A percentile compares a stretch with the other conserved stretches of the same genome.
Evolutionary conservation across 2,888 invertebrate genomes (phyloP).

Genomic region (Leucoma salicis): DNA sequence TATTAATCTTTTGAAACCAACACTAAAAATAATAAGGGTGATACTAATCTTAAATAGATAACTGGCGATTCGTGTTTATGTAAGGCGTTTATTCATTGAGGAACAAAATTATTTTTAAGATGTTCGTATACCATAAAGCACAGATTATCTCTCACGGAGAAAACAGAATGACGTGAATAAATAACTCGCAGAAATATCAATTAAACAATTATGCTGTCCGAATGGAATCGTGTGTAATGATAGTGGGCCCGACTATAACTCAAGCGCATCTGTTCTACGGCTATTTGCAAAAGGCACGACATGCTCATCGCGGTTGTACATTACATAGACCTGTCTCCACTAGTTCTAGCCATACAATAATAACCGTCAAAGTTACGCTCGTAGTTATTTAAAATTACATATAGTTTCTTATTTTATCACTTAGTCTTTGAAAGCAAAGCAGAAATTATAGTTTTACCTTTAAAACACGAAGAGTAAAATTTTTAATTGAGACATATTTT

Average conservation of each 20-base stretch:
- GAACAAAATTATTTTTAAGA: conserved; percentile 26
- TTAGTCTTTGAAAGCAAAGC: too few species aligned
- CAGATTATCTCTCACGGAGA: conserved; percentile 69
- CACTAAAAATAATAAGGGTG: neutral
- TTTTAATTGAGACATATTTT: too few species aligned
- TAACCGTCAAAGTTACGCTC: too few species aligned
- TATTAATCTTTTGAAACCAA: conserved; percentile 2
- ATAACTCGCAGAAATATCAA: conserved; percentile 83
- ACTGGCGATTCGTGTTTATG: conserved; percentile 1
- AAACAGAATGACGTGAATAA: conserved; percentile 78
- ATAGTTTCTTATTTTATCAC: too few species aligned
- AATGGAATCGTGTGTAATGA: conserved; percentile 83
- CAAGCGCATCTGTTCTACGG: conserved; percentile 80
- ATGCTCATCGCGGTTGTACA: conserved; percentile 39
- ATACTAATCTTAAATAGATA: too few species aligned
- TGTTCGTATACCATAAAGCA: conserved; percentile 58
- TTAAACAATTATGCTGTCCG: conserved; percentile 84
- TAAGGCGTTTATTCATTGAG: conserved; percentile 13
- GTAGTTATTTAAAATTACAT: too few species aligned
- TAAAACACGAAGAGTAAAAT: too few species aligned
- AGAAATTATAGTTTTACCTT: too few species aligned
- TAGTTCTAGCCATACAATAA: conserved; percentile 14
- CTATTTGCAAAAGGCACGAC: conserved; percentile 80
- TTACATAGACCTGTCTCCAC: conserved; percentile 22
- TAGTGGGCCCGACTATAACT: conserved; percentile 80